phyloP scores from a whole-genome alignment of 2,113 vertebrate species.

The Castor canadensis region DNA sequence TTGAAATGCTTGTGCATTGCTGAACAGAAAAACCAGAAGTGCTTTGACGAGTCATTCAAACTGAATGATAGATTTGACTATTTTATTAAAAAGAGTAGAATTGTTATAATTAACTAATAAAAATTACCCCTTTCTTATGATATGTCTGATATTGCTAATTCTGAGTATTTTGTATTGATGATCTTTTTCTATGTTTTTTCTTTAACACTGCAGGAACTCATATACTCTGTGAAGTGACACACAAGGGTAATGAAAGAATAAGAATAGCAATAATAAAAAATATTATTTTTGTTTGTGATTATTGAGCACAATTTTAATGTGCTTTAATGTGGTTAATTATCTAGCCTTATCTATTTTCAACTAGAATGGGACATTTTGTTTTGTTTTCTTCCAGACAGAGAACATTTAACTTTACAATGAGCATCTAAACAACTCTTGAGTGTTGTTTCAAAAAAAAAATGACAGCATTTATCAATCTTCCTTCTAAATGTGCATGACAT shows the following conservation, averaged over 20 bases:
- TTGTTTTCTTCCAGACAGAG: background rate
- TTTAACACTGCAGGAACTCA: background rate
- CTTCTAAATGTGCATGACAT: conserved; percentile 22
- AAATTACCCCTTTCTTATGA: background rate
- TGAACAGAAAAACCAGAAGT: no score
- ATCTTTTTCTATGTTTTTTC: background rate
- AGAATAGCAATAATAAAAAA: background rate
- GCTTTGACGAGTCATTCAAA: background rate
- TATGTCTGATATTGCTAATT: background rate
- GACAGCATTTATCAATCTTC: conserved; percentile 20
- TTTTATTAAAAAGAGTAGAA: background rate
- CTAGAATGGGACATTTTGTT: background rate
- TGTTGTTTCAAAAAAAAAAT: background rate
- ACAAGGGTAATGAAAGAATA: background rate
- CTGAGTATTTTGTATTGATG: background rate
- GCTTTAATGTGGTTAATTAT: background rate
- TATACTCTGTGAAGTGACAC: background rate
- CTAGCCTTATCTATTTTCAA: background rate
- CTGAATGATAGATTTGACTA: background rate
- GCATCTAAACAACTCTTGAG: background rate
- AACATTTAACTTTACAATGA: background rate
- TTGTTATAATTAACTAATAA: background rate
- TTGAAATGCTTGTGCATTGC: no score
- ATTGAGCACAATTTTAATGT: background rate
- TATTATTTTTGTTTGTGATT: background rate